Percentiles rank a stretch among this genome's conserved stretches.
phyloP scores from a whole-genome alignment of 2,888 invertebrate species.

The Cryptus armator region DNA sequence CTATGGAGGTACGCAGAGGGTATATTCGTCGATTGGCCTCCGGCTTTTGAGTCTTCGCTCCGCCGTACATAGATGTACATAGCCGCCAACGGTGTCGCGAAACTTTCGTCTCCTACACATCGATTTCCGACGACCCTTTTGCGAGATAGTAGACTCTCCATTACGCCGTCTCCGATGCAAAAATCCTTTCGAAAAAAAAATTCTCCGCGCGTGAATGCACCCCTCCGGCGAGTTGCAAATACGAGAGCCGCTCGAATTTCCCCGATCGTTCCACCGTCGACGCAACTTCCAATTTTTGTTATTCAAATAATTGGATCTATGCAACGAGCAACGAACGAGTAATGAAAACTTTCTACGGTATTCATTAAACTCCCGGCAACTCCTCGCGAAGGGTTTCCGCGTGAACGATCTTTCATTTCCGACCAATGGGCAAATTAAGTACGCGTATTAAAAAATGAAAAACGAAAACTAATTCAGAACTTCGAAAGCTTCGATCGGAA shows the following conservation, averaged over 20 bases:
- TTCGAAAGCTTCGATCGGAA: not conserved
- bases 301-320: not conserved
- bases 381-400: not conserved
- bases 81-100: not conserved
- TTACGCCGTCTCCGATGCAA: not conserved
- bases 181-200: not conserved
- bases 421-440: not conserved
- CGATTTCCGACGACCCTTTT: not conserved
- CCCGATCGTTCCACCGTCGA: not conserved
- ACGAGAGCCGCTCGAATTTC: not conserved
- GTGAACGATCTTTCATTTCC: not conserved
- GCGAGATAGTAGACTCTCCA: not conserved
- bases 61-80: not conserved
- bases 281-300: not conserved
- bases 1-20: slow-evolving; percentile 9
- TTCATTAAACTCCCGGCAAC: slow-evolving; percentile 1
- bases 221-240: not conserved
- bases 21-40: slow-evolving; percentile 44
- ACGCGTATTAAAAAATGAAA: not conserved
- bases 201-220: not conserved
- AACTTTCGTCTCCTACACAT: slow-evolving; percentile 1
- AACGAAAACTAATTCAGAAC: not conserved
- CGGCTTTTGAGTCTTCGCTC: slow-evolving; percentile 13
- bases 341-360: not conserved
- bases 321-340: not conserved